Evolutionary conservation across 2,113 vertebrate species (phyloP), one percentile per base, ranked within the genome.

Genomic region (Ctenomys sociabilis): DNA sequence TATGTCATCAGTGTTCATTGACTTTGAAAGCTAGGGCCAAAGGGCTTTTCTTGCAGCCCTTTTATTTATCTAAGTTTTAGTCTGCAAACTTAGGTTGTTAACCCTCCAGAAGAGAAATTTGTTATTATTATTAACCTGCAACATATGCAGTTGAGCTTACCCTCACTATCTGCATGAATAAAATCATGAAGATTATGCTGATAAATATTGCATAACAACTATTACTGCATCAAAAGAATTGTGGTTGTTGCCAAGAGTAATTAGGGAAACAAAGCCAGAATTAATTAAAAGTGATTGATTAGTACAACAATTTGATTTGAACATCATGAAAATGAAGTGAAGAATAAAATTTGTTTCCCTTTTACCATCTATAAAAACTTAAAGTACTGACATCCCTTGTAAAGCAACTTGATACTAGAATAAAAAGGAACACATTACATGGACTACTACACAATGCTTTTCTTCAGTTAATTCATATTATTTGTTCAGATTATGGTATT

Each of bases 271-370:
- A 90, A 52, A 52, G 5, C 17, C 84, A 54, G 68, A 72, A 66
- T 75, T 87, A 84, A 40, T 68, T 22, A 8, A 11, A 81, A 13
- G 11, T 81, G 66, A 95, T 77, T 85, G 35, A 85, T 84, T 87
- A 89, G 24, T 35, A 28, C 8, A 85, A 45, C 22, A 90, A 45
- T 84, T 45, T 32, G 4, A 95, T 64, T 84, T 84, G 11, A 19
- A 83, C 68, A 75, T 11, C 19, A 63, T 43, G 5, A 81, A 2
- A 77, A 75, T 78, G 70, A 68, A 70, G 40, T 37, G 30, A 64
- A 80, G 14, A 94, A 89, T 86, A 75, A n/a, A 93, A 91, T 75
- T 88, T 0, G 1, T 21, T 45, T 95, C 92, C 57, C 59, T 87
- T 84, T 89, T 30, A 77, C 17, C 1, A 6, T 88, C 84, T 72